phyloP scores from a whole-genome alignment of 2,797 vertebrate species.

The Echiichthys vipera region DNA sequence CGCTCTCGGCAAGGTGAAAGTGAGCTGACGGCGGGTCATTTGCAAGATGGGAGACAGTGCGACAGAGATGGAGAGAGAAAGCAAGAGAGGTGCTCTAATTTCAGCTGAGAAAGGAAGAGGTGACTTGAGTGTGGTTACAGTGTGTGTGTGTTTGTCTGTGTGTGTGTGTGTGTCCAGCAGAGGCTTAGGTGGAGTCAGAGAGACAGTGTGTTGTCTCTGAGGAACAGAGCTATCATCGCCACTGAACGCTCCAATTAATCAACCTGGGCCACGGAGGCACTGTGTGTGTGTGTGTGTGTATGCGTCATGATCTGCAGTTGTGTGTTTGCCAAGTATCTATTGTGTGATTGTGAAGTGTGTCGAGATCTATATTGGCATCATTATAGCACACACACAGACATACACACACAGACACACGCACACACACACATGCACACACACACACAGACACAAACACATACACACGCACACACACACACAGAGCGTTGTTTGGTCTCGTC shows the following conservation, averaged over 20 bases:
- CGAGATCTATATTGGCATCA: conserved; percentile 56
- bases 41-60: conserved; percentile 55
- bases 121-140: conserved; percentile 35
- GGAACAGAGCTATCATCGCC: conserved; percentile 75
- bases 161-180: conserved; percentile 53
- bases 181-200: conserved; percentile 72
- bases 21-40: conserved; percentile 56
- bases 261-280: conserved; percentile 58
- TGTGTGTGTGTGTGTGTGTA: conserved; percentile 8
- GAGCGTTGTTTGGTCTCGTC: conserved; percentile 51
- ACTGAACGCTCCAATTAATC: conserved; percentile 80
- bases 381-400: no score
- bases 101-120: conserved; percentile 46
- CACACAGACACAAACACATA: conserved; percentile 11
- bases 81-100: conserved; percentile 68
- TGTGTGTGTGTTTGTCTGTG: conserved; percentile 19
- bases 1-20: conserved; percentile 78
- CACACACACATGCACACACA: conserved; percentile 15
- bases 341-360: conserved; percentile 45
- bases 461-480: conserved; percentile 9
- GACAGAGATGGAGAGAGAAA: conserved; percentile 31
- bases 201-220: conserved; percentile 76
- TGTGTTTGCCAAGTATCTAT: conserved; percentile 29
- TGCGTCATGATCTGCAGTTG: conserved; percentile 12
- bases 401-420: conserved; percentile 9